A percentile compares a stretch with the other conserved stretches of the same genome.
These are phyloP conservation scores for Lepidocyrtinus sp. DNA, from an alignment of 2,888 invertebrate genomes.

Conservation along the genomic window DNA sequence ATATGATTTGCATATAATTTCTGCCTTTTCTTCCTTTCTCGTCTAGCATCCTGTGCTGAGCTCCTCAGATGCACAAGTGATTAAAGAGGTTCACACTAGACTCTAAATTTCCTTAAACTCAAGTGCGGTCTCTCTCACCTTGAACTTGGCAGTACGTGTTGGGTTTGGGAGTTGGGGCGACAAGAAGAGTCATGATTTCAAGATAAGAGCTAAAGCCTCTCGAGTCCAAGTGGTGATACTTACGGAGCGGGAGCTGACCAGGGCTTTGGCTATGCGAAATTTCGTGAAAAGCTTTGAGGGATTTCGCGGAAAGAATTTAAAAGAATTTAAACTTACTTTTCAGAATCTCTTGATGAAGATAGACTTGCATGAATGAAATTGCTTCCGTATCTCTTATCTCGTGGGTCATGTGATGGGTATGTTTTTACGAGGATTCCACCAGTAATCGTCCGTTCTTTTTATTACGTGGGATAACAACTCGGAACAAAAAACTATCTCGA, in stretches of 20 bases:
- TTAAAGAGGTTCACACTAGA: constrained; percentile 43
- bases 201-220: not conserved
- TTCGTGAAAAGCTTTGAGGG: constrained; percentile 14
- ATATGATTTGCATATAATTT: constrained; percentile 46
- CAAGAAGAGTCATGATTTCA: constrained; percentile 8
- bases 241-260: not conserved
- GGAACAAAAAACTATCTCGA: not conserved
- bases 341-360: not conserved
- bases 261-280: constrained; percentile 6
- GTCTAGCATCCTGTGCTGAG: not conserved
- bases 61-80: constrained; percentile 41
- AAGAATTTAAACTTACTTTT: not conserved
- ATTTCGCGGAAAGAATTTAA: not conserved
- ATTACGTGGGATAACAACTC: not conserved
- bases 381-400: not conserved
- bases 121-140: constrained; percentile 43
- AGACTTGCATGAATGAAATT: not conserved
- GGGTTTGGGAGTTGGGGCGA: not conserved
- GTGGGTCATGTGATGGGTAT: not conserved
- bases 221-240: not conserved
- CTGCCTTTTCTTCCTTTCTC: constrained; percentile 36
- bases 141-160: constrained; percentile 48
- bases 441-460: not conserved
- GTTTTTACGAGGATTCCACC: not conserved
- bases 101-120: constrained; percentile 45